Conservation (phyloP, 2,888 invertebrate genomes). For the Ophraella communa region DNA sequence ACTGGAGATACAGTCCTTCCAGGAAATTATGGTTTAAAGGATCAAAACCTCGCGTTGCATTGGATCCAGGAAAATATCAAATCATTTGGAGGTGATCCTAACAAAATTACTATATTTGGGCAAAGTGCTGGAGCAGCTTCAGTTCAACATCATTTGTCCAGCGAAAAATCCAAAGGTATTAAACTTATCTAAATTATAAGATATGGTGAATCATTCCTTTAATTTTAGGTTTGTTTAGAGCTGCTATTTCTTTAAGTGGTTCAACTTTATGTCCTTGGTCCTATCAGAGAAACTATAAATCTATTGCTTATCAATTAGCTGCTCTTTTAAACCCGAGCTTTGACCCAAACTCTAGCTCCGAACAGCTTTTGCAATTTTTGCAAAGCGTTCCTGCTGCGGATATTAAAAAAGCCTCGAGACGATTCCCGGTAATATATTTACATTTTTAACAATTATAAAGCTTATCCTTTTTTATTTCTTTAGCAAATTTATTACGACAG, state of each 20-base stretch:
- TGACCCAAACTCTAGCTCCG: constrained; percentile 29
- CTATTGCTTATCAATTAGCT: constrained; percentile 45
- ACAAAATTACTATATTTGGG: constrained; percentile 44
- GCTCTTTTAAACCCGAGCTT: constrained; percentile 44
- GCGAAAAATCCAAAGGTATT: constrained; percentile 37
- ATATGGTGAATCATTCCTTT: neutral
- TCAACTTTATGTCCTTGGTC: constrained; percentile 54
- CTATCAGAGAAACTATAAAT: constrained; percentile 48
- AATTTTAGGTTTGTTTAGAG: constrained; percentile 47
- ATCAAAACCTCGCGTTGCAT: constrained; percentile 43
- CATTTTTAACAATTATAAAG: neutral
- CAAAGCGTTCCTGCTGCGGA: constrained; percentile 39
- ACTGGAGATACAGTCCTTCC: constrained; percentile 43
- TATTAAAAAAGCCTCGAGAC: constrained; percentile 7
- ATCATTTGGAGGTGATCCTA: constrained; percentile 46
- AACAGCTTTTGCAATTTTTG: constrained; percentile 39
- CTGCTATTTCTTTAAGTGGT: constrained; percentile 53
- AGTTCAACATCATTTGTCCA: constrained; percentile 39
- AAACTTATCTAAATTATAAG: constrained; percentile 1
- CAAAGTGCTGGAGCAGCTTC: constrained; percentile 45
- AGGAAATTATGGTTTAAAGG: constrained; percentile 47
- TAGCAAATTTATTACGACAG: constrained; percentile 29
- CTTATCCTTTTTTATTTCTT: neutral
- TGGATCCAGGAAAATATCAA: constrained; percentile 45
- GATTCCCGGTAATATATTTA: neutral